Base-by-base conservation (phyloP, 53 echinoderm and acorn worm genomes). In the Mesocentrotus franciscanus region DNA sequence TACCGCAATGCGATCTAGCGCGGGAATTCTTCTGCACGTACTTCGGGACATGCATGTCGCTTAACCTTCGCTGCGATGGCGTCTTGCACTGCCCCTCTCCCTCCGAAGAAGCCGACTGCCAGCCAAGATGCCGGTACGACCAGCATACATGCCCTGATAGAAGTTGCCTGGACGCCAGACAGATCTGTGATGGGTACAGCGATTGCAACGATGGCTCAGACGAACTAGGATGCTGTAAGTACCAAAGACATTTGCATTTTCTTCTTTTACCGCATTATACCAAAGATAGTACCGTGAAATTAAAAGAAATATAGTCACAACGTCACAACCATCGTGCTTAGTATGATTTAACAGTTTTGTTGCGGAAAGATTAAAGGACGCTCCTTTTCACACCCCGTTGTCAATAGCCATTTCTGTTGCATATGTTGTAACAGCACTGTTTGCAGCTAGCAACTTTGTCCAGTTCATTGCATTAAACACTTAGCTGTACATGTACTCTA, bases 141-240 rank as follows among this genome's bases (percentile, higher is more conserved):
- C 95, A 94, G 56, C 34, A 94, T 13, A 62, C 10, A 11, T 94
- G 95, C 24, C 70, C 95, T 8, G 87, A 94, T 24, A 87, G 95
- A 22, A 66, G 42, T 16, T 94, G 95, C 71, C 32, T 94, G 64
- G 85, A 85, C 4, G 22, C 10, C 39, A 42, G 4, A 70, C 95
- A 66, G 29, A 26, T 94, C n/a, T 94, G 95, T 26, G 95, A 94
- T 68, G 85, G 87, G 18, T 71, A 39, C 68, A 18, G 7, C 12
- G 87, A 94, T 36, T 94, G 95, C 71, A 22, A 1, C 4, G 87
- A 94, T 68, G 85, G 95, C 12, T 85, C 66, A 9, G 95, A 94
- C n/a, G 95, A 94, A 85, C 15, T 85, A 0, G 62, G 35, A 18
- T 94, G 95, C 87, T 94, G 95, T 94, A 59, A 94, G 95, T 94